phyloP scores from a whole-genome alignment of 1,140 invertebrate species.

The Drosophila nannoptera region DNA sequence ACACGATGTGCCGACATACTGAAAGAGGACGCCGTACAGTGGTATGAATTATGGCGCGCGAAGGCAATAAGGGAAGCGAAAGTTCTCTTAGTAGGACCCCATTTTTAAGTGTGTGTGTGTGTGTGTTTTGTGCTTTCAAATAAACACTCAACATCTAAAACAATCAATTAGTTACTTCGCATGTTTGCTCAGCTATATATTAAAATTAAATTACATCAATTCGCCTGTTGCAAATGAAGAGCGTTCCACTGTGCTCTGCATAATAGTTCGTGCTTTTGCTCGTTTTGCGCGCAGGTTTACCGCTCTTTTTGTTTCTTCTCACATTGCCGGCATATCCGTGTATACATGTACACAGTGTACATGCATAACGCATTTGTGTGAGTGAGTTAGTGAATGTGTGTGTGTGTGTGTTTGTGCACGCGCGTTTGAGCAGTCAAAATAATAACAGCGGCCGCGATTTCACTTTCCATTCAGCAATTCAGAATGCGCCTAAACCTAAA shows the following conservation, averaged over 20 bases:
- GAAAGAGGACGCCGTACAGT: slow-evolving; percentile 28
- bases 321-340: slow-evolving; percentile 28
- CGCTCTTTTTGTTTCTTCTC: slow-evolving; percentile 59
- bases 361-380: slow-evolving; percentile 9
- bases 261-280: slow-evolving; percentile 31
- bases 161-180: too few species aligned
- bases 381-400: slow-evolving; percentile 1
- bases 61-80: neutral
- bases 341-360: slow-evolving; percentile 20
- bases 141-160: too few species aligned
- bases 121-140: too few species aligned
- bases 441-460: slow-evolving; percentile 60
- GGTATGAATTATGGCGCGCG: neutral
- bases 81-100: too few species aligned
- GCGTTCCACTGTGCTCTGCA: slow-evolving; percentile 6
- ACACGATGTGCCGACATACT: slow-evolving; percentile 59
- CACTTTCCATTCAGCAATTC: slow-evolving; percentile 59
- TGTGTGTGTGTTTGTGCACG: slow-evolving; percentile 15
- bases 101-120: too few species aligned
- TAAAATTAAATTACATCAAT: neutral
- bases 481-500: slow-evolving; percentile 34
- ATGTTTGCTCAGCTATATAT: too few species aligned
- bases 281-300: slow-evolving; percentile 60
- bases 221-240: neutral
- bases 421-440: slow-evolving; percentile 57